Evolutionary conservation across 2,113 vertebrate species (phyloP), one percentile per base, ranked within the genome.

Genomic region (Melanocharis versteri): DNA sequence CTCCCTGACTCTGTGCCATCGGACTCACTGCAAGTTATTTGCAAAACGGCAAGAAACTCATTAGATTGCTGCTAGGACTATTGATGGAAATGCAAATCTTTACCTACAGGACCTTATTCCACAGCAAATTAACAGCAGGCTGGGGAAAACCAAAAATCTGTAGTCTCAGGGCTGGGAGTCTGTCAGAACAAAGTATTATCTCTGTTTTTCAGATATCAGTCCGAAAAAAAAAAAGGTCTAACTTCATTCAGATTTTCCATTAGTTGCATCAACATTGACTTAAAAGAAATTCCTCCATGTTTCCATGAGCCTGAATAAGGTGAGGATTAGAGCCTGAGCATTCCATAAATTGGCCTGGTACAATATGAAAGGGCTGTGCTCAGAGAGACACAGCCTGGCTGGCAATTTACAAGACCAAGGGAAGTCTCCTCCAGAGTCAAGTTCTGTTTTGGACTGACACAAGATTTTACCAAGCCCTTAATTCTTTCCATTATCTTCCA

Each of bases 51-150:
- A 84, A 95, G 88, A 81, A 96, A 82, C 53, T 92, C 83, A 87
- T 94, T 90, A 87, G 76, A 35, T 15, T 79, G 76, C 65, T 90
- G 72, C 88, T 53, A 71, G n/a, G 69, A 50, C 80, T 91, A 92
- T 37, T 83, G 90, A 92, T 78, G 60, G 88, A 71, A 96, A 92
- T 31, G 72, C 89, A 94, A 68, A 90, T 95, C 92, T 95, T 92
- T 79, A 90, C 45, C 66, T 93, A 57, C 91, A 85, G 35, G 33
- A 61, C 39, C 48, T 93, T 84, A 76, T 76, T 76, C 53, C 42
- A 42, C 48, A 89, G 65, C 51, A 95, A 75, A 89, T 33, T 61
- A 92, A 87, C 56, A 86, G 40, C 39, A 82, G 68, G 40, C 45
- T 76, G 48, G 57, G 45, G 40, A 90, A 95, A 94, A 81, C 2